Base-by-base conservation (phyloP, 2,113 vertebrate species). In the Stomatorhinus ivindoensis region DNA sequence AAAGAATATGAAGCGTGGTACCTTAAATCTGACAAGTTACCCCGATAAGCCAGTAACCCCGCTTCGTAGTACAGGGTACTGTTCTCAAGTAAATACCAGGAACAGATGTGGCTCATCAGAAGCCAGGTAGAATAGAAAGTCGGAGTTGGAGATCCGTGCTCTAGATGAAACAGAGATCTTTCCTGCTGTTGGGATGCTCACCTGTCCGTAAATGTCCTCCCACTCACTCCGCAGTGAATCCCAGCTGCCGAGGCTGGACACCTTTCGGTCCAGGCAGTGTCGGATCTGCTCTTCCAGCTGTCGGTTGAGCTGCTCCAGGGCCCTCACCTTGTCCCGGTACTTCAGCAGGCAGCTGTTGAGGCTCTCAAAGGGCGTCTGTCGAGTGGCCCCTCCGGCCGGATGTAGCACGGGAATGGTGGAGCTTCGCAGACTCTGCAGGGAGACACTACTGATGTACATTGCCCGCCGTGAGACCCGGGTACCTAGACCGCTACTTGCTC, bases 361-460 rank as follows among this genome's bases (percentile, higher is more conserved):
- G 82, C 95, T 96, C 8, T 96, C 95, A 0, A 94, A 93, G 3
- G 91, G 73, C 0, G 95, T 92, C 6, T 15, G 89, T 0, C 92
- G 92, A n/a, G 92, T 92, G 89, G 94, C 94, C 5, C 96, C 97
- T 51, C 96, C 89, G 9, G 92, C 93, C 0, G 94, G 93, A 48
- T 95, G 90, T 0, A 96, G 88, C 0, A 96, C 94, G 0, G 96
- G 93, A 0, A 93, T 90, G 0, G 95, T 92, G 61, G 95, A 97
- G 94, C 97, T 98, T 92, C 97, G 94, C 82, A 98, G 94, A 0
- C 97, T 97, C 92, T 98, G 98, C 53, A 99, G 93, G 94, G 98
- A 98, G 89, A 99, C 96, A 15, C 97, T 98, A 95, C 97, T 99
- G 93, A 99, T 97, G 88, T 97, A 97, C 92, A 99, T 94, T 53